phyloP scores from a whole-genome alignment of 1,140 invertebrate genomes.

The Bactericera cockerelli region DNA sequence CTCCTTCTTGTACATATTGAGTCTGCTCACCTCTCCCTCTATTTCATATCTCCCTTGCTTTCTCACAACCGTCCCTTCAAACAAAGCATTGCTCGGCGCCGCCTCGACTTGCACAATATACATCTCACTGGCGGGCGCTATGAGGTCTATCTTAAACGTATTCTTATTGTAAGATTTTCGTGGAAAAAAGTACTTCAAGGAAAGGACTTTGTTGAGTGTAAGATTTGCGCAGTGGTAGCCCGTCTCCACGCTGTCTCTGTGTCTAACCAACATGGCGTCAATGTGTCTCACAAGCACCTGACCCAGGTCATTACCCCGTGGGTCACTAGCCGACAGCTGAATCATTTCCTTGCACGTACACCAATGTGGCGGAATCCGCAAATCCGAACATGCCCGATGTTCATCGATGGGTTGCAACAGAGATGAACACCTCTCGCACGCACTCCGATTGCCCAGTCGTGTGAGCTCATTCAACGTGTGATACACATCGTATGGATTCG shows the following conservation, averaged over 20 bases:
- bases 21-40: conserved; percentile 51
- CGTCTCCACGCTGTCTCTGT: conserved; percentile 25
- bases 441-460: background rate
- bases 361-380: background rate
- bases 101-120: conserved; percentile 22
- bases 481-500: conserved; percentile 45
- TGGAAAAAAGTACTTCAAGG: too few relatives aligned
- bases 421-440: background rate
- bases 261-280: conserved; percentile 14
- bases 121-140: conserved; percentile 12
- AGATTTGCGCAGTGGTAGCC: conserved; percentile 33
- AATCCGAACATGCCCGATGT: background rate
- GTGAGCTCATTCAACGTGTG: conserved; percentile 43
- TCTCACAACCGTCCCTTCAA: conserved; percentile 51
- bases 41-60: conserved; percentile 23
- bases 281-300: conserved; percentile 31
- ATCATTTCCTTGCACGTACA: background rate
- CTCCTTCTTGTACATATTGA: conserved; percentile 68
- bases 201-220: conserved; percentile 28
- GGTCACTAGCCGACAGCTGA: conserved; percentile 27
- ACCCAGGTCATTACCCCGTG: conserved; percentile 20
- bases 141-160: background rate
- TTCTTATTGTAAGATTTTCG: conserved; percentile 17
- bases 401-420: background rate
- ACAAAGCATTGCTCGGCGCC: conserved; percentile 48